Evolutionary conservation across 2,888 invertebrate genomes (phyloP), one percentile per base, ranked within the genome.

Genomic region (Zaprionus lineosus): DNA sequence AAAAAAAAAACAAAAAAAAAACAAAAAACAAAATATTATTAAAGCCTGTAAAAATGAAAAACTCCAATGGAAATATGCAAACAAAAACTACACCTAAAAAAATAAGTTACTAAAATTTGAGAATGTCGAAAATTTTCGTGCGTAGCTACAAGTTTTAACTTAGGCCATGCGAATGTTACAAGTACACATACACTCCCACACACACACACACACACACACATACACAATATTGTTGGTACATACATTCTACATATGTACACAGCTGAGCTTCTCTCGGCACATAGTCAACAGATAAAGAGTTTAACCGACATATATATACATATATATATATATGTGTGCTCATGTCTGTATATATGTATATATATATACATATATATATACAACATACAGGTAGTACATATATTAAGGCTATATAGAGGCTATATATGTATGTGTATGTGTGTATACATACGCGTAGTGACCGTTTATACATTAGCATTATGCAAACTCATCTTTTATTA

Each of bases 211-310:
- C 16, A 18, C 16, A 12, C 15, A 34, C 11, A 63, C 5, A 55
- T 15, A 53, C 14, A 39, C 21, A 43, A 19, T 63, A 73, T 62
- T 82, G 60, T 77, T 57, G 67, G 77, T 78, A 85, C 77, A 78
- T 78, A 78, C 85, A 85, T 78, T 78, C 79, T 78, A 78, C 85
- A 78, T 78, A 78, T 78, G 85, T 85, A 85, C n/a, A n/a, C 73
- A 63, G 59, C 68, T 61, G 50, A 60, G 47, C 61, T 68, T 21
- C 18, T n/a, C 15, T 21, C 31, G 33, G 46, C 41, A 24, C 26
- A 57, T 21, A 28, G 41, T 58, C 59, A 58, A 52, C 50, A 55
- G 52, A 34, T 33, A 63, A n/a, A n/a, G n/a, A n/a, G n/a, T n/a
- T n/a, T n/a, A n/a, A n/a, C n/a, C n/a, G 51, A 50, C 24, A 43